Conservation (phyloP, 2,113 vertebrate species). For the Dendropsophus ebraccatus region DNA sequence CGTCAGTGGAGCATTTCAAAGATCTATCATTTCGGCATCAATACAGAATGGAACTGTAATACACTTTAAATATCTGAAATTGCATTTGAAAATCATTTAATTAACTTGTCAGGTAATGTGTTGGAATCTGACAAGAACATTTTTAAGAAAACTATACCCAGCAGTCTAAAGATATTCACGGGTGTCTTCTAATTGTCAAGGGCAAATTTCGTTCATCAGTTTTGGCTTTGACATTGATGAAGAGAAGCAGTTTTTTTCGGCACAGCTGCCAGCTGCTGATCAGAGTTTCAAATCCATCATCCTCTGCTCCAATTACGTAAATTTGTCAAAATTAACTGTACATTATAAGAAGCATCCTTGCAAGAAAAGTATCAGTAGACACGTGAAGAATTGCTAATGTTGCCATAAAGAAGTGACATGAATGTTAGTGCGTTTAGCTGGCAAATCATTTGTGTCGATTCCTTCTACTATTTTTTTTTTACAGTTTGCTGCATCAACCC, state of each 20-base stretch:
- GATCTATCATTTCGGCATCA: slow-evolving; percentile 77
- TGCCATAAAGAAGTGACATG: slow-evolving; percentile 71
- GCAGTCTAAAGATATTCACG: slow-evolving; percentile 84
- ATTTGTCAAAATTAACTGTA: slow-evolving; percentile 88
- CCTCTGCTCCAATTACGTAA: slow-evolving; percentile 86
- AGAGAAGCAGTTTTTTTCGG: slow-evolving; percentile 83
- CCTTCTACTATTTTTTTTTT: slow-evolving; percentile 40
- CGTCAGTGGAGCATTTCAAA: slow-evolving; percentile 71
- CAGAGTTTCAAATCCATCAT: slow-evolving; percentile 86
- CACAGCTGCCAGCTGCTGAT: slow-evolving; percentile 87
- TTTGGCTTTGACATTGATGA: slow-evolving; percentile 84
- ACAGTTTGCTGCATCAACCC: slow-evolving; percentile 91
- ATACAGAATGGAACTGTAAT: slow-evolving; percentile 83
- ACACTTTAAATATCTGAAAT: slow-evolving; percentile 86
- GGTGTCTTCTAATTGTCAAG: slow-evolving; percentile 89
- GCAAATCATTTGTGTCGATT: slow-evolving; percentile 59
- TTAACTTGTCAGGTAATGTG: slow-evolving; percentile 86
- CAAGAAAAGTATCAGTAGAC: slow-evolving; percentile 80
- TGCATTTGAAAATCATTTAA: slow-evolving; percentile 85
- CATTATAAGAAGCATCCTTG: slow-evolving; percentile 86
- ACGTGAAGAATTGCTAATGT: slow-evolving; percentile 82
- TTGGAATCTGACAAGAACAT: slow-evolving; percentile 84
- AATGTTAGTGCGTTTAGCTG: slow-evolving; percentile 60
- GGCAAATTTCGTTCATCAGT: slow-evolving; percentile 85
- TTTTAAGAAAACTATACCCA: slow-evolving; percentile 83